Conservation (phyloP, 2,113 vertebrate genomes). For the Zosterops lateralis region DNA sequence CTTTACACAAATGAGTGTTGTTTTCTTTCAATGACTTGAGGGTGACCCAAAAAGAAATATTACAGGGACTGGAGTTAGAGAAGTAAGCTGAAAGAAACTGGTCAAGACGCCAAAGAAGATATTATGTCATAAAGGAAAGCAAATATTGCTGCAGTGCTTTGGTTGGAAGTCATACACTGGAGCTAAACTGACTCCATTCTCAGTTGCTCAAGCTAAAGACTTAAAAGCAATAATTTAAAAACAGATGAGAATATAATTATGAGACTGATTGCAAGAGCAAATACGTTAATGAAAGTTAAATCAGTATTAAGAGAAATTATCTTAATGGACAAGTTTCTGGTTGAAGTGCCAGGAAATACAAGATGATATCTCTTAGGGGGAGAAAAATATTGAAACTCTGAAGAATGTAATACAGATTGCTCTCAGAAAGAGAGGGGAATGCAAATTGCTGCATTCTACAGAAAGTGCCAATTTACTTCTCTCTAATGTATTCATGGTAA, state of each 20-base stretch:
- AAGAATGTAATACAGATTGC: conserved; percentile 1
- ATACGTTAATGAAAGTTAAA: conserved; percentile 2
- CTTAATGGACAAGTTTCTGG: conserved; percentile 32
- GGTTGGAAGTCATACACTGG: neutral
- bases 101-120: neutral
- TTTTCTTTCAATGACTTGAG: neutral
- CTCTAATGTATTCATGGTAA: neutral
- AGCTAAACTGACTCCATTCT: neutral
- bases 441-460: conserved; percentile 7
- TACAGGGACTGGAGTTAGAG: neutral
- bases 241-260: neutral
- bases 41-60: neutral
- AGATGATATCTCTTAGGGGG: neutral
- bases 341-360: conserved; percentile 14
- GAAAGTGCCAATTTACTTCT: conserved; percentile 33
- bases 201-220: neutral
- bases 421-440: neutral
- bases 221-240: conserved; percentile 28
- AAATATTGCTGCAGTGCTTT: neutral
- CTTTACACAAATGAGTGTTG: neutral
- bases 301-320: neutral
- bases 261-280: conserved; percentile 6
- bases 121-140: neutral
- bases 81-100: neutral
- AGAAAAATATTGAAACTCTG: neutral